These are phyloP conservation scores for Austrofundulus limnaeus DNA, from an alignment of 2,113 vertebrate genomes.

Conservation along the genomic window DNA sequence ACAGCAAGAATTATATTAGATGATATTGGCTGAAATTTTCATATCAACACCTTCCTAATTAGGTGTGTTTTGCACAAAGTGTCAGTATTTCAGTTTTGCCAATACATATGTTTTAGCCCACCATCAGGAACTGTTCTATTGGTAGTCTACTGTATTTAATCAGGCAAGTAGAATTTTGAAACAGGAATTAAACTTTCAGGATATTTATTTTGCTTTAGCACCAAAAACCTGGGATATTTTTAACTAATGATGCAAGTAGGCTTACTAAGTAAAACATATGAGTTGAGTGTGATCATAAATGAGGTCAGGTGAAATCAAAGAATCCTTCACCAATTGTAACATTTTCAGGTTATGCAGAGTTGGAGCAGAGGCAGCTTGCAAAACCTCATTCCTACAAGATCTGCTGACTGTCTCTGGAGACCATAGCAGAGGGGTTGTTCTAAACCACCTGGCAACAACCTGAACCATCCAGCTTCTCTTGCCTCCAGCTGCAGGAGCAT, in stretches of 20 bases:
- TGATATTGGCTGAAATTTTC: too few relatives aligned
- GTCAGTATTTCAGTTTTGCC: too few relatives aligned
- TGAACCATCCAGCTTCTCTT: background rate
- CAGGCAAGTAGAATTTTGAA: background rate
- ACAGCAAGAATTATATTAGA: too few relatives aligned
- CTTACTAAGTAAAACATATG: background rate
- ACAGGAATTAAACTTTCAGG: background rate
- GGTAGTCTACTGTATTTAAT: too few relatives aligned
- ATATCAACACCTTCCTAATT: too few relatives aligned
- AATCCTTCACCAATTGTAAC: background rate
- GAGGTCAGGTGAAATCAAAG: background rate
- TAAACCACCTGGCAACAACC: conserved; percentile 34
- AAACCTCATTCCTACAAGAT: background rate
- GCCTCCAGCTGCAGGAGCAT: background rate
- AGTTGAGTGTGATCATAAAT: background rate
- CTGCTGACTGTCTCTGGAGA: conserved; percentile 2
- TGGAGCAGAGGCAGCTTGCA: background rate
- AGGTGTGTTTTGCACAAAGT: too few relatives aligned
- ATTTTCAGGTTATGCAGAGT: background rate
- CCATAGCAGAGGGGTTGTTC: conserved; percentile 16
- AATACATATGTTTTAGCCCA: too few relatives aligned
- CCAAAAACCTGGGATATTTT: background rate
- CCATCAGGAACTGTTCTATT: too few relatives aligned
- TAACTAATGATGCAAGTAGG: background rate
- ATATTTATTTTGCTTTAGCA: background rate